Evolutionary conservation across 2,888 invertebrate genomes (phyloP), one percentile per base, ranked within the genome.

Genomic region (Brachynemurus nebulosus): DNA sequence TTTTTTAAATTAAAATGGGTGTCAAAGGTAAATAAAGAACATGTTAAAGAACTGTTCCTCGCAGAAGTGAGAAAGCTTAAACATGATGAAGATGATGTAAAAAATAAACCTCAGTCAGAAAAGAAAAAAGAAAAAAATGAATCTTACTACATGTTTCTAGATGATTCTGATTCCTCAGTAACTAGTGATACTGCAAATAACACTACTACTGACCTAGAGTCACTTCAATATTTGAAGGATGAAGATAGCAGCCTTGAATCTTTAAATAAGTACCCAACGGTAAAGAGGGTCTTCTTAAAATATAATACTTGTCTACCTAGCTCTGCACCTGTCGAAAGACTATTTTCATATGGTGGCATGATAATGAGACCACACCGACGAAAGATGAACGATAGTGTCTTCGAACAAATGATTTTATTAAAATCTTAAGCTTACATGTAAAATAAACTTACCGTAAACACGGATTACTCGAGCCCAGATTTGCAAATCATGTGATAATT

Each of bases 251-350:
- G 33, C 21, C n/a, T 23, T 47, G 12, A 20, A 47, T 17, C 33
- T 20, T 20, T 34, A 30, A 30, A 30, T n/a, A 30, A n/a, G 3
- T 48, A 48, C 35, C 43, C 47, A 12, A 39, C 38, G n/a, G 35
- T 47, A 38, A 30, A 40, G 40, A 47, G 41, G 23, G 18, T 40
- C 19, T 47, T 47, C 36, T 38, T 46, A 42, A 42, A 39, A 42
- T 45, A 47, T 27, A 48, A 48, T 37, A 47, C 48, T 35, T 41
- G 48, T 30, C 12, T 30, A n/a, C n/a, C n/a, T n/a, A n/a, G n/a
- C n/a, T n/a, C n/a, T n/a, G n/a, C n/a, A n/a, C n/a, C n/a, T n/a
- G n/a, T n/a, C n/a, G n/a, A n/a, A n/a, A n/a, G n/a, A n/a, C n/a
- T n/a, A n/a, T n/a, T n/a, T n/a, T n/a, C n/a, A n/a, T n/a, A n/a